Base-by-base conservation (phyloP, 2,797 vertebrate species). In the Eulemur rubriventer region DNA sequence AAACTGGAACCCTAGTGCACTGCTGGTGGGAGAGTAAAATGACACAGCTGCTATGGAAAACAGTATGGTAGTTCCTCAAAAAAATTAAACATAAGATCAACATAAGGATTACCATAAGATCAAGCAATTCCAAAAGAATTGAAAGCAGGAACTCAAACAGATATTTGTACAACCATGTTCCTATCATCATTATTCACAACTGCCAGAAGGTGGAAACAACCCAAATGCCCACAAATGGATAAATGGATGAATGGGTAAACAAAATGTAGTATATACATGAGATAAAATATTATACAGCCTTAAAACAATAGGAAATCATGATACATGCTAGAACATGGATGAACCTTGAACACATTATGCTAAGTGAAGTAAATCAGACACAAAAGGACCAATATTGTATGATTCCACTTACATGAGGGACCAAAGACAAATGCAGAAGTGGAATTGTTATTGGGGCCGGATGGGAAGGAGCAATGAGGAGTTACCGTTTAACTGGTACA, bases 61-160 rank as follows among this genome's bases (percentile, higher is more conserved):
- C 52, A 48, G 18, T 50, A 85, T 1, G 11, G 43, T 1, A 24
- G 38, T 59, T 59, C 65, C 48, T 76, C 26, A 28, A 85, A 73
- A 92, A 75, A 95, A 57, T 65, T 84, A 92, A 89, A 65, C 28
- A 84, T 1, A 88, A 52, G 76, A 95, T 63, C 73, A 59, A 67
- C 50, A 13, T 20, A 70, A 61, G 59, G 76, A 95, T 52, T 79
- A 59, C 72, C 43, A 11, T 20, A 70, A 61, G 12, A 86, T 52
- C 81, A 22, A 69, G 57, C 69, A 96, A 95, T 94, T 82, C 30
- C 33, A 46, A 55, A 83, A 81, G 28, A 91, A 81, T 0, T 41
- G 33, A 85, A 94, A 91, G 63, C 75, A 91, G 33, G 16, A 41
- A 86, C 61, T 85, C 5, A 24, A 91, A 84, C 4, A 91, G 52